These are phyloP conservation scores for Pristionchus exspectatus DNA, from an alignment of 2,888 invertebrate species.

Conservation along the genomic window DNA sequence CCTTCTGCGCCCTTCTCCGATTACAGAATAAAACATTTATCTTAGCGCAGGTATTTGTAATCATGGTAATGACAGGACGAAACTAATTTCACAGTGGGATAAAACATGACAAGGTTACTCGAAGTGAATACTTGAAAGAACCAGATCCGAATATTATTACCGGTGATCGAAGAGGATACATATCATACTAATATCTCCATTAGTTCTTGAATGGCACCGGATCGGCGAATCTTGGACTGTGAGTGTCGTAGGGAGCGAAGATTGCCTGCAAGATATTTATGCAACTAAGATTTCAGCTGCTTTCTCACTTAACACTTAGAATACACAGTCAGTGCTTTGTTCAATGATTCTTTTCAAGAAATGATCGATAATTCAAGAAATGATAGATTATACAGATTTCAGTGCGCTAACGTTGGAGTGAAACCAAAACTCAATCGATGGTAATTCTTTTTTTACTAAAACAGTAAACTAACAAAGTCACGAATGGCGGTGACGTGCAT, in stretches of 20 bases:
- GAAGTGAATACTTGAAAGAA: no score
- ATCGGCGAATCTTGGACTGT: not conserved
- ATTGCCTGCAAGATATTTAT: not conserved
- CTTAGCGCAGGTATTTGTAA: not conserved
- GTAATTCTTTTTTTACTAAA: no score
- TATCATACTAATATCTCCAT: not conserved
- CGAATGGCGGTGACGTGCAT: not conserved
- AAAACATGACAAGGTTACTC: not conserved
- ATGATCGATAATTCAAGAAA: no score
- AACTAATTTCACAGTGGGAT: not conserved
- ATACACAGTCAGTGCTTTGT: no score
- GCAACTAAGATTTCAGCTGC: no score
- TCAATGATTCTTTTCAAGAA: no score
- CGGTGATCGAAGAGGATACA: not conserved
- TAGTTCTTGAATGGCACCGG: not conserved
- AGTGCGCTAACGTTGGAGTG: no score
- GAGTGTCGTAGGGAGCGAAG: not conserved
- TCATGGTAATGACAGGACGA: not conserved
- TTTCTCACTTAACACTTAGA: no score
- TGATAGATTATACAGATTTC: no score
- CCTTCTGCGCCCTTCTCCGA: not conserved
- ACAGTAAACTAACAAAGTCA: not conserved
- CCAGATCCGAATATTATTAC: no score
- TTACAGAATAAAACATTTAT: not conserved
- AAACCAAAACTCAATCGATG: no score